Base-by-base conservation (phyloP, 2,888 invertebrate species). In the Elmis aenea region DNA sequence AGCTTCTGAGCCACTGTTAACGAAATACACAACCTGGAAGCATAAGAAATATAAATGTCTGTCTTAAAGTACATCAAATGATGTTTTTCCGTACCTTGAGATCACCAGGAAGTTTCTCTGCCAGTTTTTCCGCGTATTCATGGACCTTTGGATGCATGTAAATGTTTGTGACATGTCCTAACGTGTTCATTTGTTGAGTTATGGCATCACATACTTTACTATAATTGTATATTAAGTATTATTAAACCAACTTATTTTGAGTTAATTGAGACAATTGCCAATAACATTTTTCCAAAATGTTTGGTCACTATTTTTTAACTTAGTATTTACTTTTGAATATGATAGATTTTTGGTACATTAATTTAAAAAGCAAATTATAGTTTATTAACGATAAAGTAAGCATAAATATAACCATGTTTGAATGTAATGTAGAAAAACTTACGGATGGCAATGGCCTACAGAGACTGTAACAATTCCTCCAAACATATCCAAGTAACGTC, bases 401-500 rank as follows among this genome's bases (percentile, higher is more conserved):
- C n/a, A n/a, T n/a, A n/a, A n/a, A n/a, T n/a, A n/a, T n/a, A n/a
- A n/a, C n/a, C n/a, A n/a, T n/a, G n/a, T n/a, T n/a, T n/a, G n/a
- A n/a, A n/a, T n/a, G n/a, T n/a, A n/a, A n/a, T n/a, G n/a, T n/a
- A n/a, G n/a, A n/a, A n/a, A n/a, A n/a, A n/a, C 87, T 83, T 74
- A 94, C 92, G 96, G 95, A 72, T 97, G 97, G 62, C 92, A 93
- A 66, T 97, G 97, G 12, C 96, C 96, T 2, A 96, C 93, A 33
- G 93, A 93, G 21, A 97, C 90, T 0, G 97, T 99, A 9, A 94
- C 95, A 52, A 99, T 96, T 4, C 97, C 97, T 3, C 84, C 96
- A 62, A 94, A 92, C 73, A 97, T 80, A 66, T 99, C 97, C 47
- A 99, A 73, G 66, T 95, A 99, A 53, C 91, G 75, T 46, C 76